A percentile compares a stretch with the other conserved stretches of the same genome.
Conservation (phyloP, 1,140 invertebrate species). For the Drosophila triauraria region DNA sequence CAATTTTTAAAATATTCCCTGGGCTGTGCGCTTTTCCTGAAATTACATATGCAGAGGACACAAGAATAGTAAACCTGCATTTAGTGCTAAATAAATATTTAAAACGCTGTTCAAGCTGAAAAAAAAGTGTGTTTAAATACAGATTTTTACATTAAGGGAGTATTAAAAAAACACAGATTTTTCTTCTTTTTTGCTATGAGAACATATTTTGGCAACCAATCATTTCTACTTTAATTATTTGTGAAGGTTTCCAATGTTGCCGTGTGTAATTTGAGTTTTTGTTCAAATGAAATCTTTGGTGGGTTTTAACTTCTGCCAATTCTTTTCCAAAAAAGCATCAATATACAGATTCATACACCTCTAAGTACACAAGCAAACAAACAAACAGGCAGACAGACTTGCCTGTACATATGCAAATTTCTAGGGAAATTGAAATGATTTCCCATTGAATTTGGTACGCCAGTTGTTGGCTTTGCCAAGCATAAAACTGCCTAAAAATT, state of each 20-base stretch:
- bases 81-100: not conserved
- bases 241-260: not conserved
- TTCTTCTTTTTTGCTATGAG: not conserved
- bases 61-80: not conserved
- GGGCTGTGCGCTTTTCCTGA: too few species aligned
- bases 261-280: conserved; percentile 22
- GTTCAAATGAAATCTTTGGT: conserved; percentile 51
- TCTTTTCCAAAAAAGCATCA: conserved; percentile 39
- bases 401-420: conserved; percentile 52
- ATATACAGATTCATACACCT: conserved; percentile 6
- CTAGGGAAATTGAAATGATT: conserved; percentile 74
- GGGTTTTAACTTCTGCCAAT: conserved; percentile 48
- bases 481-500: conserved; percentile 79
- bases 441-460: conserved; percentile 61
- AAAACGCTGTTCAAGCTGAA: not conserved
- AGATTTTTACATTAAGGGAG: not conserved
- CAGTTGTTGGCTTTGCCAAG: conserved; percentile 69
- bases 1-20: not conserved
- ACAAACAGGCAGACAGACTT: conserved; percentile 20
- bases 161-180: not conserved
- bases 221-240: too few species aligned
- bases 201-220: not conserved
- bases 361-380: not conserved
- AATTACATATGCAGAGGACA: not conserved
- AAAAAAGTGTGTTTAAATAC: not conserved